Conservation (phyloP, 30 jellyfish, hydroid and myxozoan species). For the Hydractinia symbiolongicarpus region DNA sequence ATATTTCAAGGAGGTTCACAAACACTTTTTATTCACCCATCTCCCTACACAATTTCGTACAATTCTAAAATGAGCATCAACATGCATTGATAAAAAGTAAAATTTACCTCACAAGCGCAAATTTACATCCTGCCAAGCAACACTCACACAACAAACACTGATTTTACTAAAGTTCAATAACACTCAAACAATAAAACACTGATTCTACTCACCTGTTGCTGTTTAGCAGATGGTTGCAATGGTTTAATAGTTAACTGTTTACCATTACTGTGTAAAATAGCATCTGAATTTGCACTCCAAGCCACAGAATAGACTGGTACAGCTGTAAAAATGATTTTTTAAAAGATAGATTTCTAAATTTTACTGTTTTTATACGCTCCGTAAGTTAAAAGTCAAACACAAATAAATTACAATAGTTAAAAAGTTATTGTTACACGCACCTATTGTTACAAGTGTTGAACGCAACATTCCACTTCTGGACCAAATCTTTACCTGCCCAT, state of each 20-base stretch:
- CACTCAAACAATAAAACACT: background rate
- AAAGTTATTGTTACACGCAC: constrained; percentile 20
- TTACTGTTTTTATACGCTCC: background rate
- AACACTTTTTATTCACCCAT: no score
- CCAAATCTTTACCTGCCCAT: constrained; percentile 98
- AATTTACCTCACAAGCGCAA: no score
- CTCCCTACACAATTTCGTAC: no score
- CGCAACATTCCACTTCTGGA: constrained; percentile 99
- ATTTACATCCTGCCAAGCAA: no score
- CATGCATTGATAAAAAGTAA: no score
- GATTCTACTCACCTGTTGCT: constrained; percentile 50
- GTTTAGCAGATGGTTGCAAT: constrained; percentile 83
- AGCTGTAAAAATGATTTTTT: background rate
- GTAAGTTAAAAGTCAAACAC: background rate
- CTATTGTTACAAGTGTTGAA: constrained; percentile 72
- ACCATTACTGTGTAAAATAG: constrained; percentile 78
- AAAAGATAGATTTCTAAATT: background rate
- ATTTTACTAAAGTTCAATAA: no score
- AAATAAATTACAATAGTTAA: background rate
- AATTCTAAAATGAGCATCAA: no score
- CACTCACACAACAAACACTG: no score
- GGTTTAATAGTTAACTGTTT: constrained; percentile 74
- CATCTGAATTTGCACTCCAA: constrained; percentile 96
- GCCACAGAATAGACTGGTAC: constrained; percentile 81
- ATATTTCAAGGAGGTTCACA: no score